phyloP scores from a whole-genome alignment of 2,113 vertebrate genomes.

The Coracopsis vasa region DNA sequence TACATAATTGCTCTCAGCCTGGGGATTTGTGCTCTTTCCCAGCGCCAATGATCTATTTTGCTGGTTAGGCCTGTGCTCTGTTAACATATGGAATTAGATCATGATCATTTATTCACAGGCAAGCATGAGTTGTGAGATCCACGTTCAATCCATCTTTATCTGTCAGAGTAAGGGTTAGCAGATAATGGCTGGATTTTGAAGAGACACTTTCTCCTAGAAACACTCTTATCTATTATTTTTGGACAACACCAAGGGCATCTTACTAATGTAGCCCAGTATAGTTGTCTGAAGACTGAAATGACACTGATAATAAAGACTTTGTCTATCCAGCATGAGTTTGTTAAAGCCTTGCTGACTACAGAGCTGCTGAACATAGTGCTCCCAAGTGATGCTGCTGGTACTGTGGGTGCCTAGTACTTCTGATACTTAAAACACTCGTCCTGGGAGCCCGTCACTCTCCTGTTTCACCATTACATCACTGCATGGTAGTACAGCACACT shows the following conservation, averaged over 20 bases:
- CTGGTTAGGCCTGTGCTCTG: background rate
- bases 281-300: background rate
- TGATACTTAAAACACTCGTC: background rate
- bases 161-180: background rate
- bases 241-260: background rate
- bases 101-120: background rate
- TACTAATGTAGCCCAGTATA: background rate
- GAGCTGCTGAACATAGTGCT: background rate
- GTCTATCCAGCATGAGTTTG: background rate
- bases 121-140: background rate
- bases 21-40: background rate
- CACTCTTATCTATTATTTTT: background rate
- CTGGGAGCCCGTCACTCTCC: accelerated
- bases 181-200: background rate
- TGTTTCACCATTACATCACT: background rate
- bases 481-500: background rate
- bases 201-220: background rate
- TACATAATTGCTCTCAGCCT: conserved; percentile 8
- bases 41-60: background rate
- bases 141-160: background rate
- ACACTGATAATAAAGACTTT: background rate
- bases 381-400: background rate
- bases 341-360: background rate
- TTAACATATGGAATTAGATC: background rate
- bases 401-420: background rate